Percentiles rank a stretch among this genome's conserved stretches.
Conservation (phyloP, 2,797 vertebrate genomes). For the Parotocinclus haroldoi region DNA sequence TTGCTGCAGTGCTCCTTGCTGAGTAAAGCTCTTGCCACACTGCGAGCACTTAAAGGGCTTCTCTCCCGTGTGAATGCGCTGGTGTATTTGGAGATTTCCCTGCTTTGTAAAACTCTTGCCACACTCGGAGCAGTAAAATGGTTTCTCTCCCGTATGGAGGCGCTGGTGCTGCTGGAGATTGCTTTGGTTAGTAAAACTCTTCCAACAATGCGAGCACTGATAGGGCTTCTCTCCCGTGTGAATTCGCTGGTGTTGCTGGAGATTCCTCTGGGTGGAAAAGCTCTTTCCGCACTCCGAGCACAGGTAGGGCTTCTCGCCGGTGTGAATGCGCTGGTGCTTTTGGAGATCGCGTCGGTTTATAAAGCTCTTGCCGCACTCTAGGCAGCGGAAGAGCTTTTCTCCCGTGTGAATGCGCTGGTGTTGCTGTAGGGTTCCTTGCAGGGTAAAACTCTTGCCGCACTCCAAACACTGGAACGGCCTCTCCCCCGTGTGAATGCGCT, state of each 20-base stretch:
- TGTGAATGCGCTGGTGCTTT: slow-evolving; percentile 45
- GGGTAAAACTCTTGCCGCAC: slow-evolving; percentile 63
- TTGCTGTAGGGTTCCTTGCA: slow-evolving; percentile 59
- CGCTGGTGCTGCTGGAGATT: slow-evolving; percentile 34
- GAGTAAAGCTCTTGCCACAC: slow-evolving; percentile 41
- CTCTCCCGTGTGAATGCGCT: slow-evolving; percentile 39
- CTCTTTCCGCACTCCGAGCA: slow-evolving; percentile 60
- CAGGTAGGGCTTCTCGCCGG: slow-evolving; percentile 51
- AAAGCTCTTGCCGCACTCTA: slow-evolving; percentile 60
- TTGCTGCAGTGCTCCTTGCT: slow-evolving; percentile 32
- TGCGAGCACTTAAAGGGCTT: slow-evolving; percentile 43
- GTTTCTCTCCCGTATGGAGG: slow-evolving; percentile 31
- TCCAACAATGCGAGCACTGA: slow-evolving; percentile 25
- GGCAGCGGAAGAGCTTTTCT: slow-evolving; percentile 56
- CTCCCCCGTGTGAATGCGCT: slow-evolving; percentile 50
- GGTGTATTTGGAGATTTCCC: slow-evolving; percentile 30
- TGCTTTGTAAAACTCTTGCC: slow-evolving; percentile 35
- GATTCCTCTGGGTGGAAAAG: slow-evolving; percentile 61
- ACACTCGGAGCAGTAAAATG: slow-evolving; percentile 30
- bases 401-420: slow-evolving; percentile 42
- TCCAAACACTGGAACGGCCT: slow-evolving; percentile 48
- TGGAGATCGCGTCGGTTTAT: slow-evolving; percentile 62
- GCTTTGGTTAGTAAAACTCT: slow-evolving; percentile 30
- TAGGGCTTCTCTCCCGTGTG: slow-evolving; percentile 36
- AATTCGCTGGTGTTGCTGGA: slow-evolving; percentile 60